phyloP scores from a whole-genome alignment of 2,888 invertebrate genomes.

The Crematogaster levior region DNA sequence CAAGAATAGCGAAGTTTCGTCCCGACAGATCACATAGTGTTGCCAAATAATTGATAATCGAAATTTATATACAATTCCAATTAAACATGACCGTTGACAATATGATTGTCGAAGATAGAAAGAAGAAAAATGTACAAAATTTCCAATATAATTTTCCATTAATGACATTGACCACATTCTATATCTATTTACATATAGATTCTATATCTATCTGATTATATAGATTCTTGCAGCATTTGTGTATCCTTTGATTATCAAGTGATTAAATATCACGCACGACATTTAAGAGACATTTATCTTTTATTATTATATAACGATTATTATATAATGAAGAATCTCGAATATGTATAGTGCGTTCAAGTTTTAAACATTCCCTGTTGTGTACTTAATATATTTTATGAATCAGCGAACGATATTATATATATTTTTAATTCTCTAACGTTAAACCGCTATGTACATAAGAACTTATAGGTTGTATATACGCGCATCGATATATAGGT shows the following conservation, averaged over 20 bases:
- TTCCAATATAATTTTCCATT: background rate
- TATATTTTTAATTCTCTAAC: conserved; percentile 37
- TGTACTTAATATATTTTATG: conserved; percentile 81
- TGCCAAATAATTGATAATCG: conserved; percentile 34
- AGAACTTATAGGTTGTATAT: conserved; percentile 56
- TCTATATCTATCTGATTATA: too few species aligned
- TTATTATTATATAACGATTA: conserved; percentile 34
- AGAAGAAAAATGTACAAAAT: conserved; percentile 8
- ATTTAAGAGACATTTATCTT: conserved; percentile 18
- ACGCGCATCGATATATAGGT: too few species aligned
- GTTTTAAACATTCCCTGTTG: conserved; percentile 76
- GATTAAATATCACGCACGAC: background rate
- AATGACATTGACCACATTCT: too few species aligned
- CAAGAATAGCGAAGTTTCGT: conserved; percentile 31
- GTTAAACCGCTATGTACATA: conserved; percentile 58
- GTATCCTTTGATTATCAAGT: background rate
- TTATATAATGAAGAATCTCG: conserved; percentile 33
- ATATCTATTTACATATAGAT: too few species aligned
- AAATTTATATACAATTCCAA: conserved; percentile 9
- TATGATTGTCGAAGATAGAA: background rate
- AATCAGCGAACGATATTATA: conserved; percentile 50
- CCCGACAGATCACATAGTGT: conserved; percentile 16
- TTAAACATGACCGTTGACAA: background rate
- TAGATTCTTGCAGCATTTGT: conserved; percentile 9
- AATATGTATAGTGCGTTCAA: conserved; percentile 46